Percentiles rank a stretch among this genome's conserved stretches.
These are phyloP conservation scores for Archips crataeganus DNA, from an alignment of 2,888 invertebrate genomes.

Conservation along the genomic window DNA sequence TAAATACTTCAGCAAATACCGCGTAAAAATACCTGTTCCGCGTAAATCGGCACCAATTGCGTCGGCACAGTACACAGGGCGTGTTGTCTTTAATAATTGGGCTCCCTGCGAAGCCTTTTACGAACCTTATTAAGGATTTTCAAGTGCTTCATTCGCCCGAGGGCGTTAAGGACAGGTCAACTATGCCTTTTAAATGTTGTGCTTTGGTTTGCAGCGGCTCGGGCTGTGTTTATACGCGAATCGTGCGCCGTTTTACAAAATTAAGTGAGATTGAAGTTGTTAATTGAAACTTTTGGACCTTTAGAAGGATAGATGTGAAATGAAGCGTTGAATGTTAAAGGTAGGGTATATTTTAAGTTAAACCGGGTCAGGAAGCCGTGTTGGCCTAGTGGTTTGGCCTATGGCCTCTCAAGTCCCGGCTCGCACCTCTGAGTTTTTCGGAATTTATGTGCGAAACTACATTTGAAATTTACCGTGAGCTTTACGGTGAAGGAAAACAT, in stretches of 20 bases:
- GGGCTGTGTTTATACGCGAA: conserved; percentile 15
- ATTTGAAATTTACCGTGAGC: too few relatives aligned
- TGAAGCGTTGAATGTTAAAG: too few relatives aligned
- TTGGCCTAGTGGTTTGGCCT: too few relatives aligned
- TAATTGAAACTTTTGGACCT: conserved; percentile 4
- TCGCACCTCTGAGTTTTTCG: too few relatives aligned
- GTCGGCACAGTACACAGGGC: conserved; percentile 26
- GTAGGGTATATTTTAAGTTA: not conserved
- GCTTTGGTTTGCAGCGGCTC: conserved; percentile 28
- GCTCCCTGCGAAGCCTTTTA: conserved; percentile 54
- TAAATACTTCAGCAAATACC: not conserved
- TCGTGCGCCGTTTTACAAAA: conserved; percentile 1
- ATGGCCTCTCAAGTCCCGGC: too few relatives aligned
- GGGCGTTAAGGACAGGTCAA: conserved; percentile 32
- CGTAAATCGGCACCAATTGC: conserved; percentile 18
- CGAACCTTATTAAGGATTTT: conserved; percentile 65
- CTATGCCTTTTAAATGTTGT: conserved; percentile 38
- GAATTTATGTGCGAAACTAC: too few relatives aligned
- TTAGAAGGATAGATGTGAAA: not conserved
- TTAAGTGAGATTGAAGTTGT: not conserved
- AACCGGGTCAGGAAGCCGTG: too few relatives aligned
- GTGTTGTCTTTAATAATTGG: conserved; percentile 70
- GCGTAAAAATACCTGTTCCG: conserved; percentile 28
- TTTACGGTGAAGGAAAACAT: too few relatives aligned
- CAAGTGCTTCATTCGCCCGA: conserved; percentile 55